Evolutionary conservation across 2,113 vertebrate genomes (phyloP).

Genomic region (Cathartes aura): DNA sequence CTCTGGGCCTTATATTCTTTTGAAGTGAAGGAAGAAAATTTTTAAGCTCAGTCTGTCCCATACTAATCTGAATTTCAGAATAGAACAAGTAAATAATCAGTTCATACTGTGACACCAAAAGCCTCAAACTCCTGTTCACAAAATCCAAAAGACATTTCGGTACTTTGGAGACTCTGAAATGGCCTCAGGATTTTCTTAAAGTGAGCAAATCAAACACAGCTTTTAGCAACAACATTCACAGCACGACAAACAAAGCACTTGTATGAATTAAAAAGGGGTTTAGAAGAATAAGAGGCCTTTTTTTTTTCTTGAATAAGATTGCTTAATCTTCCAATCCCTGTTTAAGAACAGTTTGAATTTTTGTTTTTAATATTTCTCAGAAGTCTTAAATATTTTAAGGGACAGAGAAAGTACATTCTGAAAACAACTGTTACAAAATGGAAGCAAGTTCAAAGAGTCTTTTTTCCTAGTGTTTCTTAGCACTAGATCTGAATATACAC

Average conservation of each 20-base stretch:
- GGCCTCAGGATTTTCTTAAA: background rate
- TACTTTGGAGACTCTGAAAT: background rate
- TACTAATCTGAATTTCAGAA: background rate
- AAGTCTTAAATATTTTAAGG: background rate
- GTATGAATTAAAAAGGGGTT: background rate
- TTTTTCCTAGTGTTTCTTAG: background rate
- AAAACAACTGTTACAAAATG: background rate
- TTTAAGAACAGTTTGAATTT: background rate
- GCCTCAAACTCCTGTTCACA: background rate
- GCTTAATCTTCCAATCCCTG: background rate
- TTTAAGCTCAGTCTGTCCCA: background rate
- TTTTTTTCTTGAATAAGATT: background rate
- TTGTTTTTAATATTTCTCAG: background rate
- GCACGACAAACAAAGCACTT: background rate
- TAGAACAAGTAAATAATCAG: background rate
- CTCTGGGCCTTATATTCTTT: background rate
- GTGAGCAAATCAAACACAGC: background rate
- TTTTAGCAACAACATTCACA: background rate
- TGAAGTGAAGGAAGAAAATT: background rate
- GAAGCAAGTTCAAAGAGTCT: background rate
- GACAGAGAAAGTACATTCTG: background rate
- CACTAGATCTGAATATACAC: background rate
- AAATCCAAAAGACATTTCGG: background rate
- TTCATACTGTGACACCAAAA: background rate
- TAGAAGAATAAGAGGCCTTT: background rate